Base-by-base conservation (phyloP, 2,888 invertebrate species). In the Acronicta leporina region DNA sequence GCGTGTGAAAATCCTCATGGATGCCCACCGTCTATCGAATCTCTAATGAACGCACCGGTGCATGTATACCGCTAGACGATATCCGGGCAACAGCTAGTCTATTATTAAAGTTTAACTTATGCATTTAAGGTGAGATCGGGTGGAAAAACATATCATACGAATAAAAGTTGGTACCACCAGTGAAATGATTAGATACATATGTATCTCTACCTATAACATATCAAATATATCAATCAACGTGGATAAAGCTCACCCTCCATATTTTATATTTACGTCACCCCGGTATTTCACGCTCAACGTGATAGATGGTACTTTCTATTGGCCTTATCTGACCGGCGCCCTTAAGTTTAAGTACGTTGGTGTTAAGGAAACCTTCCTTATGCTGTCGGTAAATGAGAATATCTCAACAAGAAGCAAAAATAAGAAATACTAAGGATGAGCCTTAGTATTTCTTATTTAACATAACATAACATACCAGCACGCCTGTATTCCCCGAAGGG, bases 141-240 rank as follows among this genome's bases (percentile, higher is more conserved):
- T 43, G 14, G 16, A 16, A 20, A 50, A 73, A 27, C 60, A 49
- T 27, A 44, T 50, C 42, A 16, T 53, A 41, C 27, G 8, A 25
- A 45, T 50, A 53, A 63, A 53, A 63, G 27, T 60, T 42, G 47
- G 41, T 25, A 54, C 45, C 33, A 42, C 38, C 38, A 8, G 50
- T 14, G 38, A 51, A 27, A 33, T 59, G 52, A 69, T 68, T 56
- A 57, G 43, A 63, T 63, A 54, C n/a, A n/a, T n/a, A n/a, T n/a
- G n/a, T n/a, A n/a, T n/a, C n/a, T 20, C 52, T 27, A 35, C 42
- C 33, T 38, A 44, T 42, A 58, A 52, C 61, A 61, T 50, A 33
- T 33, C 46, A 53, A 56, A 51, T 74, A 69, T 77, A 74, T 74
- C 75, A 69, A 65, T 74, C 74, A 74, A 63, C 33, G 55, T 25